Percentiles rank a stretch among this genome's conserved stretches.
phyloP scores from a whole-genome alignment of 2,888 invertebrate species.

The Lepas anatifera region DNA sequence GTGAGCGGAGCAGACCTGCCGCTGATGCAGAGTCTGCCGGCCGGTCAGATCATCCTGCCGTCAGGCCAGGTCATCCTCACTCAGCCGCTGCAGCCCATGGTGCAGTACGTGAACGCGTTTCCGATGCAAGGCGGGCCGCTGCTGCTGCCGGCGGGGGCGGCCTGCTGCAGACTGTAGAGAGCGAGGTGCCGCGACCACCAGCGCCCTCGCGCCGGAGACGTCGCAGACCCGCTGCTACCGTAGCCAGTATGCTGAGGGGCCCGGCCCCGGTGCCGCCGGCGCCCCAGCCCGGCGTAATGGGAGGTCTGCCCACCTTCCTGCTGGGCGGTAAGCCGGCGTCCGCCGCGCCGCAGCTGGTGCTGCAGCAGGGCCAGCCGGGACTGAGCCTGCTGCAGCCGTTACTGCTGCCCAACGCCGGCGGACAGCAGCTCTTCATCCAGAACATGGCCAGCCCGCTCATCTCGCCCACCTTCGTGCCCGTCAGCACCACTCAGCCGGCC shows the following conservation, averaged over 20 bases:
- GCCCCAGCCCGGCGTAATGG: not conserved
- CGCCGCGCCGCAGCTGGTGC: conserved; percentile 9
- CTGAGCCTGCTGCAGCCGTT: conserved; percentile 27
- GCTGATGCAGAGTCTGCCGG: conserved; percentile 7
- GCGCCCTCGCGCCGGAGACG: not conserved
- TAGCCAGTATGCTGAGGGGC: not conserved
- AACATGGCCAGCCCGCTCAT: conserved; percentile 21
- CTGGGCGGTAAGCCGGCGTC: conserved; percentile 5
- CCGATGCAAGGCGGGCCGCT: conserved; percentile 32
- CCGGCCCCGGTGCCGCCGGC: not conserved
- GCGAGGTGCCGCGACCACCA: not conserved
- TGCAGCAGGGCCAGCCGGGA: conserved; percentile 20
- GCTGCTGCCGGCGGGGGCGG: conserved; percentile 47
- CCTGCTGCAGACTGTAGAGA: conserved; percentile 31
- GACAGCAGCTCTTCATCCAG: not conserved
- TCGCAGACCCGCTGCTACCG: not conserved
- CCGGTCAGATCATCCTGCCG: not conserved
- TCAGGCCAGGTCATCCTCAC: conserved; percentile 5
- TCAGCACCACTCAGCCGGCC: conserved; percentile 39
- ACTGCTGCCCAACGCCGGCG: conserved; percentile 1
- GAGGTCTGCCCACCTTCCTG: not conserved
- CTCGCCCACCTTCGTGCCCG: conserved; percentile 45
- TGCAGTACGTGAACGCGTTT: conserved; percentile 47
- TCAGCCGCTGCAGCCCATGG: conserved; percentile 24
- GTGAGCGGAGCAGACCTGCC: not conserved